Evolutionary conservation across 2,888 invertebrate species (phyloP).

Genomic region (Chloromyia formosa): DNA sequence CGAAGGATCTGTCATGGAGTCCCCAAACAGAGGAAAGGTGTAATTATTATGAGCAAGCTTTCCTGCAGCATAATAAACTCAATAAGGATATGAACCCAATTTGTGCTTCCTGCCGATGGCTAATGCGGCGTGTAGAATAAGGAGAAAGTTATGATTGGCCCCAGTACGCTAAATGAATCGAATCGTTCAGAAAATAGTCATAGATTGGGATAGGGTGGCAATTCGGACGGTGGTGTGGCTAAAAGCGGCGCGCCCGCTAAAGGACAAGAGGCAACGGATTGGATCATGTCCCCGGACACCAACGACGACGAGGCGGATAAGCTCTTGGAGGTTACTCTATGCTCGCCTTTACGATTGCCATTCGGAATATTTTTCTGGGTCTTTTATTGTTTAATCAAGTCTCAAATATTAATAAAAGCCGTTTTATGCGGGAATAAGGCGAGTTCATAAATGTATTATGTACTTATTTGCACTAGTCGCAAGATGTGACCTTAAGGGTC

Average conservation of each 20-base stretch:
- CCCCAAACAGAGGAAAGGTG: conserved; percentile 39
- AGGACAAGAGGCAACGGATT: not conserved
- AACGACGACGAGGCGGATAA: not conserved
- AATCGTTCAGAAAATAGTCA: conserved; percentile 32
- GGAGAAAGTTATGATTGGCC: conserved; percentile 41
- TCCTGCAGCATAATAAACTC: conserved; percentile 43
- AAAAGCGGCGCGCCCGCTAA: conserved; percentile 14
- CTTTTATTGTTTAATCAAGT: conserved; percentile 48
- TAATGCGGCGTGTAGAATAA: conserved; percentile 44
- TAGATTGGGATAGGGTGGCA: not conserved
- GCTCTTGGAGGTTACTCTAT: not conserved
- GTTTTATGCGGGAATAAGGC: conserved; percentile 43
- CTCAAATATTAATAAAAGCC: conserved; percentile 48
- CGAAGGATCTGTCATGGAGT: conserved; percentile 5
- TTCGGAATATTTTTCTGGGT: conserved; percentile 44
- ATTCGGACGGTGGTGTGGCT: not conserved
- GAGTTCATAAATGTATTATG: conserved; percentile 43
- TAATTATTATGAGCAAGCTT: conserved; percentile 45
- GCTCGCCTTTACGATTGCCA: conserved; percentile 45
- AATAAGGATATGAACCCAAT: conserved; percentile 49
- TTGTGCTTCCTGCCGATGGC: conserved; percentile 47
- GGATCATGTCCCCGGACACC: too few relatives aligned
- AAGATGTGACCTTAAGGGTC: conserved; percentile 18
- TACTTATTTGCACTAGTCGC: conserved; percentile 40
- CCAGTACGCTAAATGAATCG: conserved; percentile 30